Evolutionary conservation across 1,140 invertebrate genomes (phyloP), one percentile per base, ranked within the genome.

Genomic region (Patella vulgata): DNA sequence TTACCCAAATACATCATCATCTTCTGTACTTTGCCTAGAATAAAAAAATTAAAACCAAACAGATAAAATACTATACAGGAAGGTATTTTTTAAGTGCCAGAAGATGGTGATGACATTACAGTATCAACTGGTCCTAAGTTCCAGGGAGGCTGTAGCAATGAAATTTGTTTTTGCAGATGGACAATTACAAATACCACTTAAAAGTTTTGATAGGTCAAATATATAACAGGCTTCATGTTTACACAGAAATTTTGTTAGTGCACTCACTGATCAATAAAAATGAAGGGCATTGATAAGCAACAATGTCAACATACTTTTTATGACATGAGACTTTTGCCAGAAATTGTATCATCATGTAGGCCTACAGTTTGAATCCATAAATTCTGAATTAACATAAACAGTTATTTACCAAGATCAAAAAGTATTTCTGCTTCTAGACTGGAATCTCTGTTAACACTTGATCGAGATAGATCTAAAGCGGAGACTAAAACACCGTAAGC

Each of bases 381-480:
- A 46, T n/a, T 6, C n/a, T 46, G 23, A 6, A 8, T 9, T 6
- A 46, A 25, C 6, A 9, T 9, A 46, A 46, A 6, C 43, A n/a
- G 5, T 23, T 5, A 54, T 67, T 62, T 68, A 80, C 80, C 80
- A 42, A 82, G 77, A 53, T 74, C 70, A 17, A 82, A 71, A 9
- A 82, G 68, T 19, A 83, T 74, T 59, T 82, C 82, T 47, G 80
- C 75, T 47, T 82, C 79, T 17, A 80, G 44, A 48, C 69, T 63
- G 23, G 77, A 71, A 27, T 81, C 68, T 48, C 78, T 66, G 0
- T 51, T 63, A 9, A 69, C 62, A 54, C 66, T 74, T 33, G 70
- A 71, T 42, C 72, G 71, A n/a, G 71, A 73, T 25, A 83, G 39
- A 53, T 81, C 71, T 42, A 78, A 63, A 1, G 78, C 78, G 48